Conservation (phyloP, 2,113 vertebrate species). For the Benitochromis conjunctus region DNA sequence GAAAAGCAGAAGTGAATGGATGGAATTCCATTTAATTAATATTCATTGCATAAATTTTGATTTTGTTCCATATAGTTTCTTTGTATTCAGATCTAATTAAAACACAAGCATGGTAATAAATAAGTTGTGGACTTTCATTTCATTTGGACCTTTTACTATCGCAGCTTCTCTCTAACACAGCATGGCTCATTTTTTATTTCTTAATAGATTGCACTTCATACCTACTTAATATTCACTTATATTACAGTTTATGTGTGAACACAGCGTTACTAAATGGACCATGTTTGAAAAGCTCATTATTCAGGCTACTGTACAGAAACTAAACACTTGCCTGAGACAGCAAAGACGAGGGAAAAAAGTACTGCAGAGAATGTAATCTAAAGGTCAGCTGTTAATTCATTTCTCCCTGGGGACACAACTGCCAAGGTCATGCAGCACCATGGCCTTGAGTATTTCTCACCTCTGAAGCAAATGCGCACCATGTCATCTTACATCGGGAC, state of each 20-base stretch:
- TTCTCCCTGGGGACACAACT: conserved; percentile 35
- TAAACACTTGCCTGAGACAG: background rate
- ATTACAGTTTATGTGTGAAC: background rate
- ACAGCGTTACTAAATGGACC: background rate
- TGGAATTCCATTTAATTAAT: background rate
- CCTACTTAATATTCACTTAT: background rate
- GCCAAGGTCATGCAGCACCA: conserved; percentile 52
- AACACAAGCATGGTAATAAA: background rate
- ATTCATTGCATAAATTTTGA: background rate
- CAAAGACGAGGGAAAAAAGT: background rate
- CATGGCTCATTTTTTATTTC: background rate
- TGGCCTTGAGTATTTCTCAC: conserved; percentile 55
- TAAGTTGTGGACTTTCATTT: background rate
- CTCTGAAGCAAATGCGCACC: conserved; percentile 49
- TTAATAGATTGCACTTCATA: background rate
- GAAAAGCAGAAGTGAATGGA: too few species aligned
- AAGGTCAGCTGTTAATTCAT: conserved; percentile 67
- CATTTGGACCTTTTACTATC: background rate
- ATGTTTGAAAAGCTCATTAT: background rate
- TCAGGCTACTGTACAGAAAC: background rate
- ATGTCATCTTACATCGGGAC: conserved; percentile 57
- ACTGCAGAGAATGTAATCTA: conserved; percentile 6
- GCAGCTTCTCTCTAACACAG: background rate
- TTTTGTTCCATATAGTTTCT: background rate
- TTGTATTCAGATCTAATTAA: background rate